Conservation (phyloP, 2,888 invertebrate genomes). For the Disparrhopalites patrizii region DNA sequence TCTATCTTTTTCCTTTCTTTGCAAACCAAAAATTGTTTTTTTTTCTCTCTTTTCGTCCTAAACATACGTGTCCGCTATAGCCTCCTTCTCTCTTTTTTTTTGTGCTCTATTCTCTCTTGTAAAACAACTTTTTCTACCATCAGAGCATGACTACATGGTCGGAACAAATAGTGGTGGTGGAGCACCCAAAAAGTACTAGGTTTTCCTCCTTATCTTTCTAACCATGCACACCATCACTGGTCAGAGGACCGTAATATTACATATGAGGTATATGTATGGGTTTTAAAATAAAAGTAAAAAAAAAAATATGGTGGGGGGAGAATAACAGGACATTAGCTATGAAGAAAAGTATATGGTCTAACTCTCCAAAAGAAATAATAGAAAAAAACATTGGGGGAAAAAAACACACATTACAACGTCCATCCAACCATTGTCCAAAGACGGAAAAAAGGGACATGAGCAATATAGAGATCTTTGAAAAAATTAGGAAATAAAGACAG, state of each 20-base stretch:
- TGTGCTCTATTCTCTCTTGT: background rate
- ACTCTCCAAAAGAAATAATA: background rate
- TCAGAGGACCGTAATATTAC: too few species aligned
- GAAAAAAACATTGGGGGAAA: background rate
- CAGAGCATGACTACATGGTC: conserved; percentile 25
- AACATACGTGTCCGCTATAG: too few species aligned
- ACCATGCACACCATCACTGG: background rate
- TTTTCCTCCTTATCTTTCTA: conserved; percentile 1
- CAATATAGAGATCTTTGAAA: background rate
- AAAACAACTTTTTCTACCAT: conserved; percentile 23
- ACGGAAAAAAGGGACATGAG: background rate
- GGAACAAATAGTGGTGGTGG: conserved; percentile 12
- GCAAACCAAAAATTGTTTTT: conserved; percentile 13
- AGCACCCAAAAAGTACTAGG: conserved; percentile 1
- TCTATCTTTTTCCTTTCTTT: conserved; percentile 19
- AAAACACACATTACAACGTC: background rate
- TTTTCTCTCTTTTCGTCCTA: conserved; percentile 18
- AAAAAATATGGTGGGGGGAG: too few species aligned
- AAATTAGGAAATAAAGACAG: background rate
- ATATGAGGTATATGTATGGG: too few species aligned
- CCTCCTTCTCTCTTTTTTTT: background rate
- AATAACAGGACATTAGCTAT: too few species aligned
- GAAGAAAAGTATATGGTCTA: too few species aligned
- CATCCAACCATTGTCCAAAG: background rate
- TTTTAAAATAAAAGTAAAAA: too few species aligned